Percentiles rank a stretch among this genome's conserved stretches.
These are phyloP conservation scores for Aphis craccivora DNA, from an alignment of 1,140 invertebrate genomes.

Conservation along the genomic window DNA sequence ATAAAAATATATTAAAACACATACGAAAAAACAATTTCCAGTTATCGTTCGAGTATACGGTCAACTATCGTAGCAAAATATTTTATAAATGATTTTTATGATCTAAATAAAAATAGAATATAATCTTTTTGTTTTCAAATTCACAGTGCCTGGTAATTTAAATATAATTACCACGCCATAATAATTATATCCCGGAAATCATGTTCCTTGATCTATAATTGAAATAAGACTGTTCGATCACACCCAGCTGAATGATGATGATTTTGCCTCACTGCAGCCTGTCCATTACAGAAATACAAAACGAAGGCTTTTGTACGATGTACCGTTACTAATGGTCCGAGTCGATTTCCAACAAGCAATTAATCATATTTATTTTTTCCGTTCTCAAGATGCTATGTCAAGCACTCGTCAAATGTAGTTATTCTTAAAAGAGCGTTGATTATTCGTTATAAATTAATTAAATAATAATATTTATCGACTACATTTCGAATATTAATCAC, in stretches of 20 bases:
- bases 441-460: neutral
- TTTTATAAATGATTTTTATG: neutral
- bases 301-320: neutral
- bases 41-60: neutral
- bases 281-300: constrained; percentile 38
- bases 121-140: neutral
- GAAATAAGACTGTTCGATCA: constrained; percentile 14
- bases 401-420: constrained; percentile 13
- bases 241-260: neutral
- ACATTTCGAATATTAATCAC: neutral
- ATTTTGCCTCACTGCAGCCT: neutral
- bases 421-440: neutral
- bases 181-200: constrained; percentile 6
- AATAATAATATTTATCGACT: neutral
- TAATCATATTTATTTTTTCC: constrained; percentile 22
- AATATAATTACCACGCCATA: neutral
- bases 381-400: constrained; percentile 18
- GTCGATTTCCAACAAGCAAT: constrained; percentile 29
- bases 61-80: neutral
- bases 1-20: too few species aligned
- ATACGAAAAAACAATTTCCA: too few species aligned
- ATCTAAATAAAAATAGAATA: neutral
- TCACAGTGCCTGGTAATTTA: neutral
- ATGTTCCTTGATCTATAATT: constrained; percentile 21
- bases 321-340: constrained; percentile 16